phyloP scores from a whole-genome alignment of 2,888 invertebrate species.

The Melanchra persicariae region DNA sequence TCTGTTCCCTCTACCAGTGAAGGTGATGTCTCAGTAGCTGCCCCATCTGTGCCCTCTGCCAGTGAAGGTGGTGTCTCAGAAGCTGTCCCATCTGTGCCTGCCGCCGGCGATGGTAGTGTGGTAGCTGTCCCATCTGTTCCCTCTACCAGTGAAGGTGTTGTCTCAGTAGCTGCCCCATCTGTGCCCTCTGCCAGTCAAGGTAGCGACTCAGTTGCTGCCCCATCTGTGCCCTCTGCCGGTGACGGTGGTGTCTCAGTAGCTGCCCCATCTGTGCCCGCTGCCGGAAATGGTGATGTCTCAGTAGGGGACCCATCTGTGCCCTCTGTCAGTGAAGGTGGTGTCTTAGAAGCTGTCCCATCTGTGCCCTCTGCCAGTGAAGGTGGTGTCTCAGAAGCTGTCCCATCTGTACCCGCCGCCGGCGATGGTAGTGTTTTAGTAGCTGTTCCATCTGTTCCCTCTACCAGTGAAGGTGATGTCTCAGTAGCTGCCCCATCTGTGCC shows the following conservation, averaged over 20 bases:
- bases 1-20: not conserved
- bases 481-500: not conserved
- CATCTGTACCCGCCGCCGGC: not conserved
- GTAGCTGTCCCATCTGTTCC: not conserved
- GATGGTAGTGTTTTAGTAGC: fast-evolving
- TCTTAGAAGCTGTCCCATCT: not conserved
- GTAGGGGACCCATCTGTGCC: not conserved
- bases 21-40: not conserved
- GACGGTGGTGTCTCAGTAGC: not conserved
- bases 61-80: not conserved
- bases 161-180: not conserved
- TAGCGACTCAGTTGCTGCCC: not conserved
- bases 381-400: not conserved
- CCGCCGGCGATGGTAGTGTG: too few species aligned
- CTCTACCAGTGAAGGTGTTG: not conserved
- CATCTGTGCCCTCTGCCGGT: not conserved
- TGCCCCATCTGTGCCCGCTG: not conserved
- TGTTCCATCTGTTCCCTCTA: fast-evolving
- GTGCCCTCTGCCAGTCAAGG: fast-evolving
- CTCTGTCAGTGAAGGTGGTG: not conserved
- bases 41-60: fast-evolving
- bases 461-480: not conserved
- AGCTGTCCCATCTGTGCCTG: not conserved
- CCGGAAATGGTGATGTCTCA: not conserved
- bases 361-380: not conserved